phyloP scores from a whole-genome alignment of 2,888 invertebrate species.

The Dryocosmus kuriphilus region DNA sequence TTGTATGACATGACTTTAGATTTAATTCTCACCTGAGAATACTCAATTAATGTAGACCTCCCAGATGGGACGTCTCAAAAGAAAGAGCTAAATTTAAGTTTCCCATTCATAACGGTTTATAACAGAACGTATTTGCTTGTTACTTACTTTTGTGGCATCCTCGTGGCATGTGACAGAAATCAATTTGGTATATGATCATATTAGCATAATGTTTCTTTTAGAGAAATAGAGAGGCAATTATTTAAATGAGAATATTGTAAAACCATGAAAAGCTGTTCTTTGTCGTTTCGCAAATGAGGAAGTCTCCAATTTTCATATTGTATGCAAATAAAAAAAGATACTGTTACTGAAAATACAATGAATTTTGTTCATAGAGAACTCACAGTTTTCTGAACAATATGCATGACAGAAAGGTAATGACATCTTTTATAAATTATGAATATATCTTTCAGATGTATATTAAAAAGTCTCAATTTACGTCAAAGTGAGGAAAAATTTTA shows the following conservation, averaged over 20 bases:
- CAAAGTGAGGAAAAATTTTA: neutral
- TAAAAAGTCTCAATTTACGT: neutral
- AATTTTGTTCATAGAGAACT: no score
- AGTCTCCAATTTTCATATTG: no score
- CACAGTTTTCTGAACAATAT: neutral
- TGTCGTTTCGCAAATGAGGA: no score
- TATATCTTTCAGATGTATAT: neutral
- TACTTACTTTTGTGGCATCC: conserved; percentile 67
- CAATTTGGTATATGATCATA: conserved; percentile 36
- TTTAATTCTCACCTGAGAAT: no score
- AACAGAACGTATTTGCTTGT: neutral
- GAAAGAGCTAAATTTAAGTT: no score
- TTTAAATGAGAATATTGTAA: neutral
- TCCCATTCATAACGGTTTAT: no score
- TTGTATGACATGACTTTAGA: no score
- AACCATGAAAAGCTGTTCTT: no score
- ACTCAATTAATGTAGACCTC: no score
- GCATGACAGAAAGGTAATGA: neutral
- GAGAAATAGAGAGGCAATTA: neutral
- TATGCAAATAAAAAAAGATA: no score
- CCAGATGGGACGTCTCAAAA: no score
- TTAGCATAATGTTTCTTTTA: conserved; percentile 1
- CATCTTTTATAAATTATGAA: neutral
- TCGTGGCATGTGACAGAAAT: conserved; percentile 54
- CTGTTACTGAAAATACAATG: no score